Conservation (phyloP, 1,140 invertebrate genomes). For the Drosophila setifemur region DNA sequence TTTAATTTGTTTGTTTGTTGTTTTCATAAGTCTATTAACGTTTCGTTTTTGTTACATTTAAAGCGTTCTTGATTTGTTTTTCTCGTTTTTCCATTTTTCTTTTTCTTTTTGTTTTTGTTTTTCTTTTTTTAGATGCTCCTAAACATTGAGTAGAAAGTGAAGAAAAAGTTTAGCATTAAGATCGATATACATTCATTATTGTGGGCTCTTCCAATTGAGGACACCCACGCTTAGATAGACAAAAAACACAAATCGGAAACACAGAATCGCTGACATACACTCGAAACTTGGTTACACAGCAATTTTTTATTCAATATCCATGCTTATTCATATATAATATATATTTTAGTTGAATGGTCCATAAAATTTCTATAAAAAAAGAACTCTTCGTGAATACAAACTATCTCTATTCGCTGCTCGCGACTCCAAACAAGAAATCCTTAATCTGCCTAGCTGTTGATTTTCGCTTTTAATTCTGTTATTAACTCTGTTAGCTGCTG, state of each 20-base stretch:
- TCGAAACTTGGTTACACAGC: not conserved
- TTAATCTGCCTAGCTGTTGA: slow-evolving; percentile 8
- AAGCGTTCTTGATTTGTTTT: slow-evolving; percentile 73
- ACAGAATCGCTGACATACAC: slow-evolving; percentile 15
- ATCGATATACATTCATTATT: not conserved
- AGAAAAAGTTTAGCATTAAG: slow-evolving; percentile 34
- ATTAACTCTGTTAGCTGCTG: slow-evolving; percentile 42
- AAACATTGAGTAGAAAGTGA: slow-evolving; percentile 72
- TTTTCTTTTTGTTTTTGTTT: slow-evolving; percentile 15
- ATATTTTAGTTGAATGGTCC: slow-evolving; percentile 59
- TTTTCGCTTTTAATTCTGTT: slow-evolving; percentile 25
- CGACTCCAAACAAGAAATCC: slow-evolving; percentile 2
- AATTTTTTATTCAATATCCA: slow-evolving; percentile 27
- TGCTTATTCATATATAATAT: slow-evolving; percentile 48
- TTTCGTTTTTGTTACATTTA: slow-evolving; percentile 81
- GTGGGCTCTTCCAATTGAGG: not conserved
- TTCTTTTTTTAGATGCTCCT: slow-evolving; percentile 56
- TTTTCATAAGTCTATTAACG: slow-evolving; percentile 74
- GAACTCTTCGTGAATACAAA: slow-evolving; percentile 21
- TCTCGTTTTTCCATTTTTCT: slow-evolving; percentile 28
- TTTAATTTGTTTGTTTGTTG: slow-evolving; percentile 38
- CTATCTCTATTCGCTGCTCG: slow-evolving; percentile 12
- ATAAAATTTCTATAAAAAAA: slow-evolving; percentile 73
- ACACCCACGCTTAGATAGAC: not conserved
- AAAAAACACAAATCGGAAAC: slow-evolving; percentile 31